Conservation (phyloP, 1,140 invertebrate species). For the Hycleus phaleratus region DNA sequence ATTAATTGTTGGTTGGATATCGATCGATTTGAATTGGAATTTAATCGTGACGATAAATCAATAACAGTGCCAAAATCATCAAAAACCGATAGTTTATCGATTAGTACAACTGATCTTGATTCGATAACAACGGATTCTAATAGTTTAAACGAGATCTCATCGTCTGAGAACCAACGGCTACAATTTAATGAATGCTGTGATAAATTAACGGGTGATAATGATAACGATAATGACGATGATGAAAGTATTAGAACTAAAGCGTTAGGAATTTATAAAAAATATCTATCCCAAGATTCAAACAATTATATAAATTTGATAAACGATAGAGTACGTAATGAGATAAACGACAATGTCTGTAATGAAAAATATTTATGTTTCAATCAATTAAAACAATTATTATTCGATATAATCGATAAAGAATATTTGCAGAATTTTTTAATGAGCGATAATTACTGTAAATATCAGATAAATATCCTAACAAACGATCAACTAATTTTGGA, state of each 20-base stretch:
- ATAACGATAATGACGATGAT: conserved; percentile 28
- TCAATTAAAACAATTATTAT: conserved; percentile 57
- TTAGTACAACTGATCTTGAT: conserved; percentile 39
- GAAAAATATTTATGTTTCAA: conserved; percentile 44
- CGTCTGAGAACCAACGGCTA: conserved; percentile 17
- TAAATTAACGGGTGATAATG: no score
- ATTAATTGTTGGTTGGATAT: conserved; percentile 69
- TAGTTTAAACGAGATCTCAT: conserved; percentile 32
- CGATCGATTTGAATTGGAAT: conserved; percentile 51
- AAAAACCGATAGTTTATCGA: conserved; percentile 35
- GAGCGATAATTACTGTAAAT: conserved; percentile 80
- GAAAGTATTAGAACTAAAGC: conserved; percentile 38
- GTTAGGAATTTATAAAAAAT: conserved; percentile 48
- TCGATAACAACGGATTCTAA: conserved; percentile 36
- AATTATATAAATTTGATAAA: conserved; percentile 40
- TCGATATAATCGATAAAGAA: conserved; percentile 54
- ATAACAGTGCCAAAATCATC: conserved; percentile 10
- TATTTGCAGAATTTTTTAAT: conserved; percentile 60
- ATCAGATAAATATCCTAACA: conserved; percentile 83
- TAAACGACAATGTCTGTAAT: conserved; percentile 44
- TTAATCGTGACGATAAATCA: conserved; percentile 9
- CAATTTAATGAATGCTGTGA: conserved; percentile 9
- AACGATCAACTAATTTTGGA: conserved; percentile 66
- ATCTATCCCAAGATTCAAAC: conserved; percentile 45
- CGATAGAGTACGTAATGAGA: conserved; percentile 41